Base-by-base conservation (phyloP, 2,113 vertebrate genomes). In the Himantopus leucocephalus region DNA sequence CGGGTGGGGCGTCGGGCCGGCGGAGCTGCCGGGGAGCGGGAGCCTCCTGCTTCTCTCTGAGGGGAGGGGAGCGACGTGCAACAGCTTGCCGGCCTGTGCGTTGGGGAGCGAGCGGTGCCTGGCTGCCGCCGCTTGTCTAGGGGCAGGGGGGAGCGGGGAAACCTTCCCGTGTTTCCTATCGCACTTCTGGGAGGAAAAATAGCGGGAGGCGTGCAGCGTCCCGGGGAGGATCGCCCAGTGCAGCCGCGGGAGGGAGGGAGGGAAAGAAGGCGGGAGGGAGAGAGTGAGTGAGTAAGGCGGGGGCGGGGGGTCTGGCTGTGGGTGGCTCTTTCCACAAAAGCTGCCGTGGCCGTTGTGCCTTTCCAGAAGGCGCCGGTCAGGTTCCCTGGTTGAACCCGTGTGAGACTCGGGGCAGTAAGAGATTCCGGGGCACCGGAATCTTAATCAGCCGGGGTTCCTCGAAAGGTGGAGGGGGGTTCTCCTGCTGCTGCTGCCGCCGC, bases 291-390 rank as follows among this genome's bases (percentile, higher is more conserved):
- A 37, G 37, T 37, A 37, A 37, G 50, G 26, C 6, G 26, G 56
- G 35, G 26, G 5, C 19, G 32, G 17, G 27, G 9, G 43, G 43
- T 14, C 9, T n/a, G 12, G 7, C 27, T 4, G 63, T 4, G 72
- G 6, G 30, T 2, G 20, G 19, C 37, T 21, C 5, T 10, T 14
- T 1, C 21, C 53, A 2, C 29, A 5, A 0, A 7, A 39, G 0
- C 4, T 17, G 77, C 72, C 20, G 2, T 2, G 70, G 64, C 45
- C 45, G 19, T 47, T 47, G 45, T 45, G 18, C 56, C 27, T 14
- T 14, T 56, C 47, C 5, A 4, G 8, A 7, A 27, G 62, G 3
- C 19, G 11, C 6, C 43, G 53, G 18, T 12, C 6, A 1, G 24
- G 21, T n/a, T 67, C 22, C 3, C 60, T 6, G 66, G 45, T 5